Base-by-base conservation (phyloP, 1,140 invertebrate species). In the Aphaenogaster rudis region DNA sequence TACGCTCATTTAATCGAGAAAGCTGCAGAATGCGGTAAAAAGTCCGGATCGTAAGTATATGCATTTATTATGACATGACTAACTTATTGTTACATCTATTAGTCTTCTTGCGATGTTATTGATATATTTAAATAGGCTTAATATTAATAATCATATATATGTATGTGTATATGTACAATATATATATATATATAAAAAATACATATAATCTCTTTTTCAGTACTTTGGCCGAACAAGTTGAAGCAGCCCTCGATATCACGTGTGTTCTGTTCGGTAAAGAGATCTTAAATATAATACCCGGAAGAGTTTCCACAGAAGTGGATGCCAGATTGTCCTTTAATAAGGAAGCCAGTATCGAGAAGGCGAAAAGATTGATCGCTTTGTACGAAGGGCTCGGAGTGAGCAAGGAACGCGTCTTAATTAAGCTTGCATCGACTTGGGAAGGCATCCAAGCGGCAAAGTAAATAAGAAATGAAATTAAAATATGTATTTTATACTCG, bases 391-490 rank as follows among this genome's bases (percentile, higher is more conserved):
- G 98, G 80, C 96, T 97, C 93, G 99, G 99, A 13, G 98, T 99
- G 81, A 95, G 96, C 74, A 99, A 99, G 94, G 98, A 99, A 21
- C 96, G 99, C 77, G 97, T 99, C 95, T 96, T 99, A 0, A 99
- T 99, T 74, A 99, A 99, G 96, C 96, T 99, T 77, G 98, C 99
- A 1, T 99, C 99, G 3, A 99, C 99, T 0, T 99, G 99, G 99
- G 99, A 99, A 96, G 99, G 99, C 42, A 99, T 99, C 88, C 98
- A 99, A 96, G 99, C 99, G 67, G 99, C 99, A 11, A 98, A 97
- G 98, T 99, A 96, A 95, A 94, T 85, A 86, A 76, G 2, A 78
- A 64, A 63, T 0, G 7, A 61, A 64, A 74, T 85, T 33, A 13
- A 39, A n/a, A 66, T 45, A 13, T 13, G 6, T 15, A 63, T 21